phyloP scores from a whole-genome alignment of 2,888 invertebrate genomes.

The Cerceris ruficornis region DNA sequence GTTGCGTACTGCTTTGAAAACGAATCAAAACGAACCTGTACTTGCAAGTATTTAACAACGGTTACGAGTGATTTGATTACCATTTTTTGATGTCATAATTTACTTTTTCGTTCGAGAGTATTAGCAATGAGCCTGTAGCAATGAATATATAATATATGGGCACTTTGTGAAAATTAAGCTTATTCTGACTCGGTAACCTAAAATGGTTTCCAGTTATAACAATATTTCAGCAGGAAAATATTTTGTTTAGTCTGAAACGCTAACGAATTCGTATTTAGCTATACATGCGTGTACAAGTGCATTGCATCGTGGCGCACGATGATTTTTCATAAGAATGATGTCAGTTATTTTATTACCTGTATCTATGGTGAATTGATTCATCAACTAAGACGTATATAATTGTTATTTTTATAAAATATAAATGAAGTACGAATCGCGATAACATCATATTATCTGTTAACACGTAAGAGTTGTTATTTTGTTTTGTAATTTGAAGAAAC shows the following conservation, averaged over 20 bases:
- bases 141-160: background rate
- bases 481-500: too few relatives aligned
- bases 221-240: conserved; percentile 9
- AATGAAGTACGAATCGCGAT: too few relatives aligned
- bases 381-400: too few relatives aligned
- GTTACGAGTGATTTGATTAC: conserved; percentile 16
- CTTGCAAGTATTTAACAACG: conserved; percentile 29
- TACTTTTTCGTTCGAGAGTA: too few relatives aligned
- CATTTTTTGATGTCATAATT: background rate
- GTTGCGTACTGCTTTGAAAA: background rate
- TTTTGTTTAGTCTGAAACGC: conserved; percentile 8
- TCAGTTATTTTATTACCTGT: too few relatives aligned
- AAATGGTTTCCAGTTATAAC: background rate
- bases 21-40: conserved; percentile 3
- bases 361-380: too few relatives aligned
- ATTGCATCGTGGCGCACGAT: conserved; percentile 25
- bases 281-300: conserved; percentile 22
- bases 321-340: background rate
- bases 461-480: too few relatives aligned
- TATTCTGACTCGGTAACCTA: conserved; percentile 1
- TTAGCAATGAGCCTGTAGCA: too few relatives aligned
- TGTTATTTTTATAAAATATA: too few relatives aligned
- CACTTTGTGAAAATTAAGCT: background rate
- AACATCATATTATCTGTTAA: too few relatives aligned
- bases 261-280: background rate